Conservation (phyloP, 2,888 invertebrate genomes). For the Macrophya alboannulata region DNA sequence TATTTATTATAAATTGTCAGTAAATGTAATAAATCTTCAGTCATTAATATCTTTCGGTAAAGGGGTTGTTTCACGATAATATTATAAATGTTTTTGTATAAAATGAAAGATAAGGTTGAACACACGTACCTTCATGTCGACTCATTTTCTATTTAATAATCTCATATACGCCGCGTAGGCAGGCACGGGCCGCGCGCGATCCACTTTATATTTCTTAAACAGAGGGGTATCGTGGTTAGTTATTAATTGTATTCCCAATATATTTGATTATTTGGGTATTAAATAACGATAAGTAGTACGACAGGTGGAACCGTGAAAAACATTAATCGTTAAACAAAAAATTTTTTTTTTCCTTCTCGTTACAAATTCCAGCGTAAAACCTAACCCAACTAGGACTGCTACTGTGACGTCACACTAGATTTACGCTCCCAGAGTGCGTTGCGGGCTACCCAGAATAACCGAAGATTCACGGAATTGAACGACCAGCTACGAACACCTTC, state of each 20-base stretch:
- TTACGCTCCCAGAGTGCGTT: slow-evolving; percentile 68
- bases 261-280: slow-evolving; percentile 74
- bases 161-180: slow-evolving; percentile 78
- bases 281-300: slow-evolving; percentile 79
- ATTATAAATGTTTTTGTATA: neutral
- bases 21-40: no score
- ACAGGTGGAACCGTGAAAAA: slow-evolving; percentile 82
- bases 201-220: slow-evolving; percentile 72
- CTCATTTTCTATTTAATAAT: slow-evolving; percentile 87
- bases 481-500: neutral
- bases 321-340: slow-evolving; percentile 85
- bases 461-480: neutral
- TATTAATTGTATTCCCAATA: neutral
- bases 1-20: no score
- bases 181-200: slow-evolving; percentile 69
- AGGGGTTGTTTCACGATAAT: neutral
- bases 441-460: slow-evolving; percentile 52
- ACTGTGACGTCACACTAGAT: slow-evolving; percentile 78
- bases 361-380: slow-evolving; percentile 84
- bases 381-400: slow-evolving; percentile 86
- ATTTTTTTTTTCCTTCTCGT: neutral
- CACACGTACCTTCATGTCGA: slow-evolving; percentile 94
- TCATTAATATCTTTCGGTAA: neutral
- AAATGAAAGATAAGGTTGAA: slow-evolving; percentile 50
- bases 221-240: slow-evolving; percentile 63